Base-by-base conservation (phyloP, 2,888 invertebrate species). In the Aradus depressus region DNA sequence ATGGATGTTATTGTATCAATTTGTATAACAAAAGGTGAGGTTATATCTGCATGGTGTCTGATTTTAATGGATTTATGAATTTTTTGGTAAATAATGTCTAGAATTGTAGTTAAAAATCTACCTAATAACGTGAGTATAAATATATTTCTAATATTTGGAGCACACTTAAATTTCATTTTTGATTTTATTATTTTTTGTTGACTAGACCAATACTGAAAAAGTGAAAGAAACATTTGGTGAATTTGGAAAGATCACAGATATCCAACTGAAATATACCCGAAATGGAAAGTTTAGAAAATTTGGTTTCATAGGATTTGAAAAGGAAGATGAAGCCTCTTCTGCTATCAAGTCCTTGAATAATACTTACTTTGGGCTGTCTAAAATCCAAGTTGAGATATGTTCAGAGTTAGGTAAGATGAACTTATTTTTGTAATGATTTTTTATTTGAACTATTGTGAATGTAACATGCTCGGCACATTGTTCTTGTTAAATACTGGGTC, bases 251-350 rank as follows among this genome's bases (percentile, higher is more conserved):
- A 80, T 98, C 6, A 97, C 96, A 5, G 97, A 98, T 71, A 77
- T 95, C 5, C 88, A 91, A 62, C 69, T 97, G 5, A 97, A 96
- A 67, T 95, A 85, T 64, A 91, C 90, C 1, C 77, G 82, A 60
- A 83, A 89, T 72, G 95, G 96, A 6, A 81, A 81, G 64, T 97
- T 97, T 66, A 75, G 97, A 53, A 82, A 85, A 62, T 97, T 97
- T 70, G 91, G 84, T 3, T 97, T 97, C 65, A 72, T 98, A 60
- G 97, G 97, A 5, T 97, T 80, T 67, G 81, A 86, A 64, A 79
- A 74, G 19, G 84, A 84, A 55, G 78, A 81, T 42, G 84, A 89
- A 64, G 95, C 92, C 0, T 64, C 76, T 42, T 73, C 72, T 26
- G 96, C 96, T 0, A 72, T 80, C 26, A 72, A 82, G 16, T 79